These are phyloP conservation scores for Aphodius sticticus DNA, from an alignment of 2,888 invertebrate genomes.

Conservation along the genomic window DNA sequence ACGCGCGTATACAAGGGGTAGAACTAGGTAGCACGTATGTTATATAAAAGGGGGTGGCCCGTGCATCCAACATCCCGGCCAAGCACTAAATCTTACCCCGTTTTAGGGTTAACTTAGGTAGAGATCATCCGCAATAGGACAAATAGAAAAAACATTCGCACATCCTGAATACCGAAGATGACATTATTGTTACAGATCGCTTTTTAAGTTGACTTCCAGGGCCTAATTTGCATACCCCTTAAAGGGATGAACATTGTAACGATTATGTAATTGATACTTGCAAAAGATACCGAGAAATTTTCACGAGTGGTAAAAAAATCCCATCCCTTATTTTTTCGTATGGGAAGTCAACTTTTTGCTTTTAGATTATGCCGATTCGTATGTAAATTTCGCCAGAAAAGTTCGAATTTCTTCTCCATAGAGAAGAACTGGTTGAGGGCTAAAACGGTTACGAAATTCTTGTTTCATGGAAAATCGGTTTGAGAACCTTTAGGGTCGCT, in stretches of 20 bases:
- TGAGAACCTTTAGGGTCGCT: background rate
- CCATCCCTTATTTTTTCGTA: background rate
- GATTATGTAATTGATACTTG: constrained; percentile 15
- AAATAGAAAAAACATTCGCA: constrained; percentile 7
- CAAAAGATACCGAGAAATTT: background rate
- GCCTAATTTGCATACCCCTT: constrained; percentile 43
- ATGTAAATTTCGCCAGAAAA: background rate
- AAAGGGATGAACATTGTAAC: constrained; percentile 15
- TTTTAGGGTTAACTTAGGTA: constrained; percentile 18
- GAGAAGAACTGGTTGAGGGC: background rate
- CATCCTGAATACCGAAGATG: constrained; percentile 36
- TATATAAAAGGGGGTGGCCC: background rate
- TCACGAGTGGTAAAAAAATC: background rate
- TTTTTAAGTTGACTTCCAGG: constrained; percentile 44
- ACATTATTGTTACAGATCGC: constrained; percentile 53
- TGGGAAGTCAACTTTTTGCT: background rate
- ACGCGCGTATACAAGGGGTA: constrained; percentile 24
- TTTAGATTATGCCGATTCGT: background rate
- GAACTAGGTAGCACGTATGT: background rate
- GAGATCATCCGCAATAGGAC: background rate
- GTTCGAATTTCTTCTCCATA: background rate
- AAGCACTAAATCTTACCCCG: constrained; percentile 30
- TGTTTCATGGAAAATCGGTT: background rate
- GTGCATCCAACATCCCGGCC: constrained; percentile 23
- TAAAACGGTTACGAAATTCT: background rate